Conservation (phyloP, 2,797 vertebrate species). For the Karalla daura region DNA sequence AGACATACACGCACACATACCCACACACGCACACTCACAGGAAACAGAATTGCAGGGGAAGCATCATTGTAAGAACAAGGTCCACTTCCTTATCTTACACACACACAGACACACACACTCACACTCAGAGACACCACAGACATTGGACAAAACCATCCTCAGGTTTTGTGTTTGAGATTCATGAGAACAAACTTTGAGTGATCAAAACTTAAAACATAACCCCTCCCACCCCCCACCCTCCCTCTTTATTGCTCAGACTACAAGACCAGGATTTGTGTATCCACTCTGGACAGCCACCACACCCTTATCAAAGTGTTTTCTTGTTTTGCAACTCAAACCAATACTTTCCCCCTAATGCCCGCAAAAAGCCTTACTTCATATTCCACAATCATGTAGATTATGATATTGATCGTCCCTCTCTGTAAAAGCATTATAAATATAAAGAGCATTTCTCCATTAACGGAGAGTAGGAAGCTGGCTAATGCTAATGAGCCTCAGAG, state of each 20-base stretch:
- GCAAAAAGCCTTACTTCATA: slow-evolving; percentile 79
- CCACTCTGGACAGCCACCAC: slow-evolving; percentile 61
- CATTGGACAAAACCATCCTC: too few species aligned
- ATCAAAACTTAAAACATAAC: slow-evolving; percentile 31
- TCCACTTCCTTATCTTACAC: slow-evolving; percentile 57
- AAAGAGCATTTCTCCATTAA: slow-evolving; percentile 84
- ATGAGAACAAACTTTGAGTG: slow-evolving; percentile 20
- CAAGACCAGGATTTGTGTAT: slow-evolving; percentile 48
- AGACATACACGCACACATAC: slow-evolving; percentile 14
- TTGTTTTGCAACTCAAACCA: slow-evolving; percentile 80
- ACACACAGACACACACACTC: too few species aligned
- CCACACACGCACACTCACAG: slow-evolving; percentile 35
- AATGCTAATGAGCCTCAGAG: slow-evolving; percentile 86
- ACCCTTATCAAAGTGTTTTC: slow-evolving; percentile 74
- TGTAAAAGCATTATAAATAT: slow-evolving; percentile 87
- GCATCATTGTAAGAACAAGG: slow-evolving; percentile 39
- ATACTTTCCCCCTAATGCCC: slow-evolving; percentile 78
- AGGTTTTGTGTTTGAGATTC: too few species aligned
- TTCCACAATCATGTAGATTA: slow-evolving; percentile 82
- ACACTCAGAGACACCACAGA: too few species aligned
- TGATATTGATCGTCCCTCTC: slow-evolving; percentile 79
- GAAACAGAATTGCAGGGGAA: slow-evolving; percentile 64
- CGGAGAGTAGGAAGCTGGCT: slow-evolving; percentile 80
- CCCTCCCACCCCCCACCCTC: too few species aligned
- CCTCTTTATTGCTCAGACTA: slow-evolving; percentile 40